A percentile compares a stretch with the other conserved stretches of the same genome.
These are phyloP conservation scores for Enteromius trimaculatus DNA, from an alignment of 2,797 vertebrate genomes.

Conservation along the genomic window DNA sequence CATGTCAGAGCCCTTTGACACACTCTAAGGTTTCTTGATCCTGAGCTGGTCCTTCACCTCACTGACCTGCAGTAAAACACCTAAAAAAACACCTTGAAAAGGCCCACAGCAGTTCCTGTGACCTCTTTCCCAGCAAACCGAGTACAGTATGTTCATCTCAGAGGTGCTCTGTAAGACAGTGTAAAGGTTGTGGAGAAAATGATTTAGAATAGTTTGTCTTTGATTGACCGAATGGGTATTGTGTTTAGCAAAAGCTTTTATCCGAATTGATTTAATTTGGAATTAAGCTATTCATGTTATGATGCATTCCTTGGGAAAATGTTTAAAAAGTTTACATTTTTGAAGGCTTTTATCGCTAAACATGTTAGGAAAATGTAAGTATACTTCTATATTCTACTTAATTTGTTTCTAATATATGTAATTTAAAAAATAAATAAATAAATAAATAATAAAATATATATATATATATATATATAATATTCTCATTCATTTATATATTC, in stretches of 20 bases:
- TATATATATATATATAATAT: background rate
- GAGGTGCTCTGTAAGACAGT: background rate
- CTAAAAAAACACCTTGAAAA: slow-evolving; percentile 2
- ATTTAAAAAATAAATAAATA: background rate
- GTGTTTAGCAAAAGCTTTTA: background rate
- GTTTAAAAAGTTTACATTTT: background rate
- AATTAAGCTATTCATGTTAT: too few relatives aligned
- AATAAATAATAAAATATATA: too few relatives aligned
- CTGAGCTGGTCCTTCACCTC: background rate
- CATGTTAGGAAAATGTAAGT: background rate
- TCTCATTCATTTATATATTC: background rate
- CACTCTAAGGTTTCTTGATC: background rate
- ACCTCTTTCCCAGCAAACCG: background rate
- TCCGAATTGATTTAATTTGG: background rate
- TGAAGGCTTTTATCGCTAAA: background rate
- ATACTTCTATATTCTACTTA: background rate
- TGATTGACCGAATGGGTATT: background rate
- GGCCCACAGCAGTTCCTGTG: background rate
- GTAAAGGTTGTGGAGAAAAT: background rate
- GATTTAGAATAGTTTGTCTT: background rate
- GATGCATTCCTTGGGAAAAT: background rate
- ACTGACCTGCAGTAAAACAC: background rate
- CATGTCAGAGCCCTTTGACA: background rate
- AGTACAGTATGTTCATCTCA: background rate
- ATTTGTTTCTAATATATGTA: background rate